A percentile compares a stretch with the other conserved stretches of the same genome.
phyloP scores from a whole-genome alignment of 2,888 invertebrate genomes.

The Leptura quadrifasciata region DNA sequence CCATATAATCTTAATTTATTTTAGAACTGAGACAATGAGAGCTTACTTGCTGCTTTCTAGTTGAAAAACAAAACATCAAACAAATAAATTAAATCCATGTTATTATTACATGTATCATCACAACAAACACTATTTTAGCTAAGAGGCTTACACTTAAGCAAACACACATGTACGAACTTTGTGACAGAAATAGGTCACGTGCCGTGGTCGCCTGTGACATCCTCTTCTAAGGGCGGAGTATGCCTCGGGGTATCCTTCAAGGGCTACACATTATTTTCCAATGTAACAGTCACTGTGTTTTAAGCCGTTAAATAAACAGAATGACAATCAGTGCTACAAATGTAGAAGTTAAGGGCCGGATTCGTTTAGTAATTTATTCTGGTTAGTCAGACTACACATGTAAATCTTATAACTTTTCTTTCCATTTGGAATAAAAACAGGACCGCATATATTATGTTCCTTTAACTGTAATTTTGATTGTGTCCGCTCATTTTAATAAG shows the following conservation, averaged over 20 bases:
- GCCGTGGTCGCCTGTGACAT: conserved; percentile 42
- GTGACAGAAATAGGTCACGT: conserved; percentile 47
- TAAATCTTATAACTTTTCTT: too few relatives aligned
- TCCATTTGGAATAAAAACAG: too few relatives aligned
- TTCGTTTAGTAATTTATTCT: neutral
- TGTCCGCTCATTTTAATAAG: too few relatives aligned
- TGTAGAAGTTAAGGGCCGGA: neutral
- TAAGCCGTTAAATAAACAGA: conserved; percentile 59
- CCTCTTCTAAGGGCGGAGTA: conserved; percentile 16
- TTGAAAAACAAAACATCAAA: conserved; percentile 7
- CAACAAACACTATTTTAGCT: conserved; percentile 39
- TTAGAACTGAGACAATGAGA: neutral
- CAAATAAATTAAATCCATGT: conserved; percentile 35
- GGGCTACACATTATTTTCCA: conserved; percentile 53
- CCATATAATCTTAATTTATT: neutral
- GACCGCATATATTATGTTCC: too few relatives aligned
- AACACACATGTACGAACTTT: conserved; percentile 50
- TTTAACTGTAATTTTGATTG: too few relatives aligned
- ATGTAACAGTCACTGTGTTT: conserved; percentile 54
- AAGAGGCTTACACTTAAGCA: conserved; percentile 58
- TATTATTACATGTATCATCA: conserved; percentile 26
- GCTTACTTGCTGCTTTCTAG: neutral
- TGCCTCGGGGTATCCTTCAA: conserved; percentile 44
- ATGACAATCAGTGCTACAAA: neutral
- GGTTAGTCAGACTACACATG: neutral